Evolutionary conservation across 2,113 vertebrate genomes (phyloP).

Genomic region (Gasterosteus aculeatus): DNA sequence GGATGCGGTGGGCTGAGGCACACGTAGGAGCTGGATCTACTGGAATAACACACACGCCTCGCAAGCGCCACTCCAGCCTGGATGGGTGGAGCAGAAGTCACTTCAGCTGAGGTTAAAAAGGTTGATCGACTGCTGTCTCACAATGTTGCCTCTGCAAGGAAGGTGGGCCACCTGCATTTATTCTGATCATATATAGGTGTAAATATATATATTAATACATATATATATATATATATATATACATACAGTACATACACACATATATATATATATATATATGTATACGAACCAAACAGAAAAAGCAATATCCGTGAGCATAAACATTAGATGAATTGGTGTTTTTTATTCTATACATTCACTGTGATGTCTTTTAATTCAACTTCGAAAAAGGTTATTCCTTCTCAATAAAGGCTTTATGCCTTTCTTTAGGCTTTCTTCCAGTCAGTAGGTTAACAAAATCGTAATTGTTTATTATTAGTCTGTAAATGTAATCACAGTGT

Average conservation of each 20-base stretch:
- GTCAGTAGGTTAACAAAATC: background rate
- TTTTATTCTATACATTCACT: background rate
- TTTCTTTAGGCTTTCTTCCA: background rate
- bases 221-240: background rate
- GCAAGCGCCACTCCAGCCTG: conserved; percentile 28
- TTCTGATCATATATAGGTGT: background rate
- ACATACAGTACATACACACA: background rate
- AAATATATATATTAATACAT: too few species aligned
- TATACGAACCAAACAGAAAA: conserved; percentile 11
- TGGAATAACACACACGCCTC: conserved; percentile 36
- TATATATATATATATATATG: background rate
- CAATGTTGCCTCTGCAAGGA: conserved; percentile 21
- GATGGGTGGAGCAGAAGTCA: conserved; percentile 54
- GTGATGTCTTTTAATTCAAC: background rate
- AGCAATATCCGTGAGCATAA: background rate
- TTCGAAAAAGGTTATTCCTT: background rate
- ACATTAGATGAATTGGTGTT: background rate
- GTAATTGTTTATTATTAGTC: conserved; percentile 9
- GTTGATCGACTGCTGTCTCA: conserved; percentile 59
- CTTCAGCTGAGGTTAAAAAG: conserved; percentile 31
- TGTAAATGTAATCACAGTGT: conserved; percentile 24
- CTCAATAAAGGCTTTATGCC: background rate
- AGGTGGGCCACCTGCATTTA: conserved; percentile 29
- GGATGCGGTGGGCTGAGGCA: conserved; percentile 71
- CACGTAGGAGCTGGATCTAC: conserved; percentile 44